phyloP scores from a whole-genome alignment of 2,797 vertebrate species.

The Natrix natrix region DNA sequence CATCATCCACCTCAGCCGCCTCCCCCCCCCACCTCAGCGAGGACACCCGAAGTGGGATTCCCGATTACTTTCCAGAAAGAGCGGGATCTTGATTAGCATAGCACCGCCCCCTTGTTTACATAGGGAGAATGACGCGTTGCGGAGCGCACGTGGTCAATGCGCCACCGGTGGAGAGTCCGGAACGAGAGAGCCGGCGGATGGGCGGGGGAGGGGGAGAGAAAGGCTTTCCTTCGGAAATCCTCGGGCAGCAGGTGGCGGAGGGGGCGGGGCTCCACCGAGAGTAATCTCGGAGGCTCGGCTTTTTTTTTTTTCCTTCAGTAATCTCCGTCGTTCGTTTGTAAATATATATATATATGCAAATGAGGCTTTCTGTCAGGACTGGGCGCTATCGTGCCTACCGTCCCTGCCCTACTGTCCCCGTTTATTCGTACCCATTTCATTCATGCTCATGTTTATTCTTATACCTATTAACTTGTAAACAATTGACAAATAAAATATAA shows the following conservation, averaged over 20 bases:
- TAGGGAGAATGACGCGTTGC: conserved; percentile 14
- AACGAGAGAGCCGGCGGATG: too few species aligned
- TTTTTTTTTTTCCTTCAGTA: neutral
- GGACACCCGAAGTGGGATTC: neutral
- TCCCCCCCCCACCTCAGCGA: neutral
- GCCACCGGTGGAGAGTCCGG: neutral
- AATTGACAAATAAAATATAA: too few species aligned
- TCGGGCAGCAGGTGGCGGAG: neutral
- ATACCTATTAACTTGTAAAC: too few species aligned
- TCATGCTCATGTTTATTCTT: too few species aligned
- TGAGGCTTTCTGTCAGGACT: neutral
- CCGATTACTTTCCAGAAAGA: neutral
- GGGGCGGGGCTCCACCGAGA: too few species aligned
- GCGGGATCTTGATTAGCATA: neutral
- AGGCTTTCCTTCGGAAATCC: neutral
- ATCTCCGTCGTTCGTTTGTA: neutral
- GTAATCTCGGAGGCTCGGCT: too few species aligned
- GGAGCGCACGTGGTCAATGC: conserved; percentile 27
- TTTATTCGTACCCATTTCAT: too few species aligned
- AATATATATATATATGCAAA: neutral
- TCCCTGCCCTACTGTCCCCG: too few species aligned
- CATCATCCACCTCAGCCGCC: neutral
- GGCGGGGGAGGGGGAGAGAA: rapidly evolving
- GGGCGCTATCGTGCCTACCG: too few species aligned
- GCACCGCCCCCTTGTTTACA: conserved; percentile 32